These are phyloP conservation scores for Proteles cristata DNA, from an alignment of 2,113 vertebrate species.

Conservation along the genomic window DNA sequence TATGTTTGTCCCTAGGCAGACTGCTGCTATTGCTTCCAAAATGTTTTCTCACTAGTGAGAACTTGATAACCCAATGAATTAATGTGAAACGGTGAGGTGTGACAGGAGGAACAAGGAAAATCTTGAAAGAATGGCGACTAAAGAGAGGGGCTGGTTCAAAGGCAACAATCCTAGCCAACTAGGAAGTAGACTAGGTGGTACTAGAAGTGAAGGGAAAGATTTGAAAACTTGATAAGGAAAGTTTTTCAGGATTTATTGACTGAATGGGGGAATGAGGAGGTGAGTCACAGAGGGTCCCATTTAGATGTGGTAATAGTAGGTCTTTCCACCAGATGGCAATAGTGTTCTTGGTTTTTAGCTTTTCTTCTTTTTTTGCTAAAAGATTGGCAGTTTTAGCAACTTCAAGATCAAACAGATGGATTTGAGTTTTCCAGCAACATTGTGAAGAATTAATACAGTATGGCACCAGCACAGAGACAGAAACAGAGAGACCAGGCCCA, in stretches of 20 bases:
- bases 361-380: neutral
- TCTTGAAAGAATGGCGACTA: neutral
- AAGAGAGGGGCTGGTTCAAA: neutral
- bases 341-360: slow-evolving; percentile 50
- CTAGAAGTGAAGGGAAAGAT: neutral
- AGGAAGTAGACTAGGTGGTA: neutral
- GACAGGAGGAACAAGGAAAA: neutral
- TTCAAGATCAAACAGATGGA: neutral
- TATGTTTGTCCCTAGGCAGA: neutral
- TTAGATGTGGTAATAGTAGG: neutral
- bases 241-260: neutral
- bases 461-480: neutral
- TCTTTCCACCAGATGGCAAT: slow-evolving; percentile 75
- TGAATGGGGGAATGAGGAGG: neutral
- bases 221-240: neutral
- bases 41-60: slow-evolving; percentile 11
- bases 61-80: neutral
- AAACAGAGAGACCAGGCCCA: neutral
- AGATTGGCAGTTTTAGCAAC: neutral
- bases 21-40: neutral
- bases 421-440: neutral
- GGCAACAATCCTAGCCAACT: neutral
- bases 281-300: neutral
- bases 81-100: neutral
- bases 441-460: neutral